phyloP scores from a whole-genome alignment of 1,140 invertebrate species.

The Leptinotarsa texana region DNA sequence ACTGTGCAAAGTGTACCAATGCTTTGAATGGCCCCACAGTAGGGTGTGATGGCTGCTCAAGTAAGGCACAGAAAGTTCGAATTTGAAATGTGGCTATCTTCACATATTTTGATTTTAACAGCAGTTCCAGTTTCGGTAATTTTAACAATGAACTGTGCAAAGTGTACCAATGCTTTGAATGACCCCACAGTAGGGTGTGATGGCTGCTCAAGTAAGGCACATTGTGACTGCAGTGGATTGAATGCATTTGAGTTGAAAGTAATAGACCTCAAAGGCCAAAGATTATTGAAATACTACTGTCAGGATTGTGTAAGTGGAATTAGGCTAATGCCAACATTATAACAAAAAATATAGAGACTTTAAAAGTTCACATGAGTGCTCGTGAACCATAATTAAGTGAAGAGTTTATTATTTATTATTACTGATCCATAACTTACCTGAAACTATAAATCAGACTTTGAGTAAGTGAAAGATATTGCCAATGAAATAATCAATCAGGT shows the following conservation, averaged over 20 bases:
- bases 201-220: neutral
- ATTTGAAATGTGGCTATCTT: too few relatives aligned
- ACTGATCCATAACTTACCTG: conserved; percentile 4
- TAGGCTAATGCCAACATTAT: too few relatives aligned
- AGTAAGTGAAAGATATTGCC: conserved; percentile 9
- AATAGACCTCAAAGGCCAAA: conserved; percentile 21
- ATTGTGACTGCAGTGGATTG: neutral
- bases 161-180: neutral
- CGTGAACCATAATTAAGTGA: neutral
- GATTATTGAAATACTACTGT: conserved; percentile 9
- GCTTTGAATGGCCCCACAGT: neutral
- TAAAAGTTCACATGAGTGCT: too few relatives aligned
- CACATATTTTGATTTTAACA: too few relatives aligned
- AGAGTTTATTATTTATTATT: neutral
- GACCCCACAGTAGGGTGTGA: neutral
- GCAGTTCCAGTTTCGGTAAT: too few relatives aligned
- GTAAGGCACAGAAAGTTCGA: neutral
- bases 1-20: too few relatives aligned
- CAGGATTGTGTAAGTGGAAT: neutral
- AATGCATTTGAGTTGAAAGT: conserved; percentile 12
- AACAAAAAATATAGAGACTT: too few relatives aligned
- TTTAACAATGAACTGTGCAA: too few relatives aligned
- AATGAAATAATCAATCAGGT: neutral
- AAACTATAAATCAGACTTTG: neutral
- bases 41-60: neutral